Percentiles rank a stretch among this genome's conserved stretches.
Conservation (phyloP, 2,797 vertebrate genomes). For the Sardinella longiceps region DNA sequence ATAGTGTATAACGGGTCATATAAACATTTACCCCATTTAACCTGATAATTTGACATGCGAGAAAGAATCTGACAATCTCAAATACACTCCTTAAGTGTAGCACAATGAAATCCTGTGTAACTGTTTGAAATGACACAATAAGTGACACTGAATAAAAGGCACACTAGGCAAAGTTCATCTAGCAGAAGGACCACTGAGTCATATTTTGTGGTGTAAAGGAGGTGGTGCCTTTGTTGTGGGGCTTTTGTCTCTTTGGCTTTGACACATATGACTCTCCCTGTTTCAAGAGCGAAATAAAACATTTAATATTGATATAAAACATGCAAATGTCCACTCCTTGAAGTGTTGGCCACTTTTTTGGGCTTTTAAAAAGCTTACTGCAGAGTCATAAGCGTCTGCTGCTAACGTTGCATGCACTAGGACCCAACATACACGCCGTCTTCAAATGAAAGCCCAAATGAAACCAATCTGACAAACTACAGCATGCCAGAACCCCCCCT, state of each 20-base stretch:
- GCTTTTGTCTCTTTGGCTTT: background rate
- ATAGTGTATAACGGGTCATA: background rate
- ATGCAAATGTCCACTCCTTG: background rate
- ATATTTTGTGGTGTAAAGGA: background rate
- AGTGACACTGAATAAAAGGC: background rate
- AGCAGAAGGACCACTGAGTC: background rate
- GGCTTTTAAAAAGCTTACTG: background rate
- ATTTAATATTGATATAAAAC: slow-evolving; percentile 6
- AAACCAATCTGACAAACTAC: background rate
- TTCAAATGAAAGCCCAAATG: background rate
- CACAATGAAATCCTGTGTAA: background rate
- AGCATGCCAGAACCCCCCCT: background rate
- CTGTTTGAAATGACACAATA: background rate
- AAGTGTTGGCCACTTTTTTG: background rate
- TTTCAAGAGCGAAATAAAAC: background rate
- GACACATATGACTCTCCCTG: background rate
- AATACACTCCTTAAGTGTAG: background rate
- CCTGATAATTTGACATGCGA: background rate
- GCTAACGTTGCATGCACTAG: background rate
- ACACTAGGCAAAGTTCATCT: background rate
- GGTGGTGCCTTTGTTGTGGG: background rate
- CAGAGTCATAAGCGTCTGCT: background rate
- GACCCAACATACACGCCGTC: background rate
- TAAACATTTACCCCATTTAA: background rate
- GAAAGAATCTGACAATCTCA: background rate